Evolutionary conservation across 2,888 invertebrate species (phyloP).

Genomic region (Geophilus truncorum): DNA sequence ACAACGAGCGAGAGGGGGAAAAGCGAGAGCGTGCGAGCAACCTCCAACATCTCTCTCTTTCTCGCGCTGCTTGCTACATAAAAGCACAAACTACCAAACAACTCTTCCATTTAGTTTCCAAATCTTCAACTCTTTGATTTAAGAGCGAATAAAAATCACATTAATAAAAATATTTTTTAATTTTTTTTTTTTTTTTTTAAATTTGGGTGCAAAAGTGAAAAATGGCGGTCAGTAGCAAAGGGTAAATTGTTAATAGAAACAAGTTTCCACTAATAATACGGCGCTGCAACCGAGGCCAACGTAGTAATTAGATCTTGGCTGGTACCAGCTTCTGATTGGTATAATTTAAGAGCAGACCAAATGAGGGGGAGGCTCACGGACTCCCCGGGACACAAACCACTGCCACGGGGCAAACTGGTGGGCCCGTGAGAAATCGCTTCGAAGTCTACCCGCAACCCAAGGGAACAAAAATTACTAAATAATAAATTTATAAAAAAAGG

Average conservation of each 20-base stretch:
- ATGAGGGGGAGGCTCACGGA: conserved; percentile 10
- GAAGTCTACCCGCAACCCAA: background rate
- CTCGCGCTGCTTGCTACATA: background rate
- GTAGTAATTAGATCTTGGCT: conserved; percentile 16
- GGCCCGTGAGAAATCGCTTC: conserved; percentile 4
- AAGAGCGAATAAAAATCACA: background rate
- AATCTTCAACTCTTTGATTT: background rate
- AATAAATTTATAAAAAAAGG: background rate
- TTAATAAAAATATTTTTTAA: background rate
- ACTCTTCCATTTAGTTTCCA: background rate
- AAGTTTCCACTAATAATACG: conserved; percentile 10
- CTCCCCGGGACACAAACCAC: conserved; percentile 1
- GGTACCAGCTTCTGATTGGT: conserved; percentile 20
- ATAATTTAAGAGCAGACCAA: conserved; percentile 19
- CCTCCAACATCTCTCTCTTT: background rate
- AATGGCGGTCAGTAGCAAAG: background rate
- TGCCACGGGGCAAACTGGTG: conserved; percentile 1
- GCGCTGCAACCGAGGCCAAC: conserved; percentile 9
- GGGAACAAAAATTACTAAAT: background rate
- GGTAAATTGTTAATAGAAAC: conserved; percentile 20
- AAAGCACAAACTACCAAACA: background rate
- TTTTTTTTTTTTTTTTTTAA: background rate
- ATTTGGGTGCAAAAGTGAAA: background rate
- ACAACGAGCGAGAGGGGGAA: background rate
- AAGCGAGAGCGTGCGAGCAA: background rate